Evolutionary conservation across 2,113 vertebrate genomes (phyloP), one percentile per base, ranked within the genome.

Genomic region (Lasiurus cinereus): DNA sequence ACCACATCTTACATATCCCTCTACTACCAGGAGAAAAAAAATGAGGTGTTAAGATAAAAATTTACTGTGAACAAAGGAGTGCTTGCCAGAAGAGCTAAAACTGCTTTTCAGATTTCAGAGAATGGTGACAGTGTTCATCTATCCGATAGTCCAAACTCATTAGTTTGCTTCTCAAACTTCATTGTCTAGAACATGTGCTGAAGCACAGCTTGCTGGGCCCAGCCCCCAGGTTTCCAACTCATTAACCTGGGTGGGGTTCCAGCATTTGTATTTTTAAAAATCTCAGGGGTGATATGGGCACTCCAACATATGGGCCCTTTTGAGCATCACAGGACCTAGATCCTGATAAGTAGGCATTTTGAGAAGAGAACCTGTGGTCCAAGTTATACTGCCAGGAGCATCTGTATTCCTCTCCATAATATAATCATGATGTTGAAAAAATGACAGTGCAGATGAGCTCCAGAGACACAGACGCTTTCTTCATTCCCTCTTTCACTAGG

Each of bases 11-110:
- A 96, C 78, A 94, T 59, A 92, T 91, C 50, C 92, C 43, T 87
- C 43, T 87, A 70, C 29, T 87, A 94, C 12, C 46, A 39, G 67
- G 50, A 93, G 72, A 82, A 80, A 66, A 64, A 94, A 59, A 59
- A 96, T 95, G 83, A 80, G 18, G 82, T 91, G 52, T 62, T 96
- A 93, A 93, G 85, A 93, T 92, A 95, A 83, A 96, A 95, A 94
- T 96, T 96, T 90, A 72, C 87, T 78, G 46, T 52, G 78, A 96
- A 92, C 87, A 94, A 94, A 92, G 80, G 21, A 88, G 78, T 12
- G 78, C 62, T 59, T 94, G 82, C 88, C 90, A 94, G 46, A 93
- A 82, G 64, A 22, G 9, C 27, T 85, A 76, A 88, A 87, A 36
- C 66, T 48, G 5, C 56, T 8, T 95, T 94, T 82, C 87, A 79